These are phyloP conservation scores for Conistra vaccinii DNA, from an alignment of 2,888 invertebrate genomes.

Conservation along the genomic window DNA sequence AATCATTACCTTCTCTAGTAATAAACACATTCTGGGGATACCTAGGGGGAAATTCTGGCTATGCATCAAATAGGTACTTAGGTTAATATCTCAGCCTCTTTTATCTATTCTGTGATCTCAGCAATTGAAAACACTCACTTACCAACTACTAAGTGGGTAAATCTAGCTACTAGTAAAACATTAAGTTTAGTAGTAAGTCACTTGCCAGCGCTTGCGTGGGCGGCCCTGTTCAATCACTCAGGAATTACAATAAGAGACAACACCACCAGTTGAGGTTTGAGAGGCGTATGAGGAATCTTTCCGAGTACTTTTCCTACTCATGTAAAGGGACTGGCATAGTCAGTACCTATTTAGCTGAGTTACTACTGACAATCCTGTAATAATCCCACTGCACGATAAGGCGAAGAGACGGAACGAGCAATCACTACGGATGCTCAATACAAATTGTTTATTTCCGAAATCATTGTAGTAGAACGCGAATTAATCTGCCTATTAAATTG, in stretches of 20 bases:
- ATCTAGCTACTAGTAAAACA: background rate
- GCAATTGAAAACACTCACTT: background rate
- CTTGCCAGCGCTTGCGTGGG: conserved; percentile 10
- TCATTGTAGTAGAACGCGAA: background rate
- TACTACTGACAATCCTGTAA: background rate
- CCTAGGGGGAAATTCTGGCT: background rate
- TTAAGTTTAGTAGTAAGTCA: conserved; percentile 5
- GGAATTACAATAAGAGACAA: conserved; percentile 17
- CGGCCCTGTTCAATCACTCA: conserved; percentile 10
- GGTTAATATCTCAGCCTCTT: too few relatives aligned
- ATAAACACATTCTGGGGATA: background rate
- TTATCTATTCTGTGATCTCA: too few relatives aligned
- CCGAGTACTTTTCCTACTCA: background rate
- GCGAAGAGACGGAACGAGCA: background rate
- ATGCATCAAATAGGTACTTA: background rate
- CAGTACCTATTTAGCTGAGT: background rate
- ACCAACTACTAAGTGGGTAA: background rate
- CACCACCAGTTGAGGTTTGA: background rate
- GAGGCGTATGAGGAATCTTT: background rate
- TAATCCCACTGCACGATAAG: background rate
- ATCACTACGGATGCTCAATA: background rate
- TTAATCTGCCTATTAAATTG: too few relatives aligned
- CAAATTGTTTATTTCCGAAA: background rate
- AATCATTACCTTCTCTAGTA: background rate
- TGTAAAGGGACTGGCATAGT: background rate